Conservation (phyloP, 1,140 invertebrate genomes). For the Drosophila aff. region DNA sequence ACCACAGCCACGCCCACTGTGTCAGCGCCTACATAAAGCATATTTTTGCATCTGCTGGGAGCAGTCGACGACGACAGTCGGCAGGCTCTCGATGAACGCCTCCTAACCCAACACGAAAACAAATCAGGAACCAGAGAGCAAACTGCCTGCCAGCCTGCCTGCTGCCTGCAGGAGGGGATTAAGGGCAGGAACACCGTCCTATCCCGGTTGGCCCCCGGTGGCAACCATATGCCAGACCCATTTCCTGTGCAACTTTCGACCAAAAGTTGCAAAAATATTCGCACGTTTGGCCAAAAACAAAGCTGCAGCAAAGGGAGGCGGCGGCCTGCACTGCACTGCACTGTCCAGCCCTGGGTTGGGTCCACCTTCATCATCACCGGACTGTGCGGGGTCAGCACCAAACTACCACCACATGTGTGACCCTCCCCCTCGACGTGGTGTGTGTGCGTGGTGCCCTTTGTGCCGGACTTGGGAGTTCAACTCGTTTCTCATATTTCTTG, state of each 20-base stretch:
- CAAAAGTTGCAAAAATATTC: constrained; percentile 83
- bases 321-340: neutral
- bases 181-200: constrained; percentile 18
- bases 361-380: constrained; percentile 10
- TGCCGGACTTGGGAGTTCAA: constrained; percentile 58
- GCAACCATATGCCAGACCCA: constrained; percentile 66
- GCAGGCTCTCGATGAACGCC: constrained; percentile 27
- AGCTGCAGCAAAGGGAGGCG: constrained; percentile 23
- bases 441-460: constrained; percentile 59
- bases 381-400: constrained; percentile 12
- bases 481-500: constrained; percentile 75
- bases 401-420: constrained; percentile 2
- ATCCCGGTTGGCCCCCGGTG: constrained; percentile 32
- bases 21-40: constrained; percentile 72
- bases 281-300: constrained; percentile 79
- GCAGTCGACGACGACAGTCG: constrained; percentile 24
- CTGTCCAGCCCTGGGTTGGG: neutral
- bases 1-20: constrained; percentile 57
- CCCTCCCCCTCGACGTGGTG: neutral
- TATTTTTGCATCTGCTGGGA: constrained; percentile 74
- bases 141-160: constrained; percentile 4
- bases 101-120: constrained; percentile 60
- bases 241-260: constrained; percentile 80
- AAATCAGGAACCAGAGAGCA: constrained; percentile 55
- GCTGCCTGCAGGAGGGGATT: constrained; percentile 31